A percentile compares a stretch with the other conserved stretches of the same genome.
Conservation (phyloP, 2,797 vertebrate species). For the Rhinichthys osculus region DNA sequence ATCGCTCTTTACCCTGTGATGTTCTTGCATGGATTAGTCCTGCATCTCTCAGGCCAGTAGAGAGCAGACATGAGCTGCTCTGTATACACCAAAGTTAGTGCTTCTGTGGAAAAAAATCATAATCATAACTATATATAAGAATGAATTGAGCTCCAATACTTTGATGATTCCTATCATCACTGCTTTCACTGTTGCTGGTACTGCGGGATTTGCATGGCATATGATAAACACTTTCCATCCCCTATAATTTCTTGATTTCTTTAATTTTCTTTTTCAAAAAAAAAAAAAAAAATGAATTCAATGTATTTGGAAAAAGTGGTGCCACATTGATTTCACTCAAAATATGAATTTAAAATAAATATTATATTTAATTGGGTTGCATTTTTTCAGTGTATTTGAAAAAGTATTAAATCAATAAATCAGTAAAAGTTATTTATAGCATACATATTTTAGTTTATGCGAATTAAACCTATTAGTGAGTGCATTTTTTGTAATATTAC, state of each 20-base stretch:
- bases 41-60: conserved; percentile 79
- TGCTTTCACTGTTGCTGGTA: background rate
- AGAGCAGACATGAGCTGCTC: conserved; percentile 88
- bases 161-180: background rate
- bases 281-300: background rate
- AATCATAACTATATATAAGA: no score
- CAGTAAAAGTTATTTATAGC: no score
- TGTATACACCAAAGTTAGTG: conserved; percentile 38
- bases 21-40: conserved; percentile 52
- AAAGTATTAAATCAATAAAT: background rate
- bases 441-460: background rate
- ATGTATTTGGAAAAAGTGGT: background rate
- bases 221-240: background rate
- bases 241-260: background rate
- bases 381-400: background rate
- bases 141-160: background rate
- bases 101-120: conserved; percentile 44
- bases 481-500: background rate
- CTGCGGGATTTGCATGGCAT: no score
- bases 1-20: conserved; percentile 5
- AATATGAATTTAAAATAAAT: background rate
- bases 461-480: no score
- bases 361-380: background rate
- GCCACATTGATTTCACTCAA: background rate
- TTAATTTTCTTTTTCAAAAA: background rate